Percentiles rank a stretch among this genome's conserved stretches.
phyloP scores from a whole-genome alignment of 2,113 vertebrate genomes.

The Danionella cerebrum region DNA sequence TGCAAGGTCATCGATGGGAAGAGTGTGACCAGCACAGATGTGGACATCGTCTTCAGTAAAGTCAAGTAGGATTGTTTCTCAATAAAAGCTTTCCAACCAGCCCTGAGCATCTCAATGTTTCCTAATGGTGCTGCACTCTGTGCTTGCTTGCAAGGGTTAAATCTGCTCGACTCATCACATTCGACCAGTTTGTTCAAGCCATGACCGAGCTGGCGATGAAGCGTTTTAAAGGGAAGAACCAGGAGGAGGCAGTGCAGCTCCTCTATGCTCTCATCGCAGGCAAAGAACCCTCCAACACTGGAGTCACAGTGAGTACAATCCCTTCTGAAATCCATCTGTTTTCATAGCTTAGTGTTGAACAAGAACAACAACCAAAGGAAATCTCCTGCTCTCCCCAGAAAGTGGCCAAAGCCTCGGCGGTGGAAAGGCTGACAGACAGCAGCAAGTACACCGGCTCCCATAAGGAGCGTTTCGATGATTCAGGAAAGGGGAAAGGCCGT shows the following conservation, averaged over 20 bases:
- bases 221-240: conserved; percentile 68
- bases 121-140: background rate
- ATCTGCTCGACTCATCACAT: conserved; percentile 72
- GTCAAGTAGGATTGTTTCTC: conserved; percentile 71
- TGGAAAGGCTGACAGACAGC: conserved; percentile 74
- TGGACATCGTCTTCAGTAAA: conserved; percentile 84
- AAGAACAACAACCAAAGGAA: background rate
- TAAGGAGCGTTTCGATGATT: conserved; percentile 79
- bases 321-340: background rate
- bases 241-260: conserved; percentile 68
- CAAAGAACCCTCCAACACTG: conserved; percentile 68
- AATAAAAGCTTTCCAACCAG: background rate
- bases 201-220: conserved; percentile 74
- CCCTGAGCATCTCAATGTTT: background rate
- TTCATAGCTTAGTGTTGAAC: background rate
- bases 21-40: conserved; percentile 70
- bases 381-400: conserved; percentile 57
- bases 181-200: conserved; percentile 74
- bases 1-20: conserved; percentile 78
- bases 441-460: conserved; percentile 78
- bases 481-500: conserved; percentile 76
- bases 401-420: conserved; percentile 61
- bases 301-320: conserved; percentile 67
- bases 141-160: conserved; percentile 63
- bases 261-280: conserved; percentile 69